Conservation (phyloP, 1,140 invertebrate species). For the Scaptodrosophila lebanonensis region DNA sequence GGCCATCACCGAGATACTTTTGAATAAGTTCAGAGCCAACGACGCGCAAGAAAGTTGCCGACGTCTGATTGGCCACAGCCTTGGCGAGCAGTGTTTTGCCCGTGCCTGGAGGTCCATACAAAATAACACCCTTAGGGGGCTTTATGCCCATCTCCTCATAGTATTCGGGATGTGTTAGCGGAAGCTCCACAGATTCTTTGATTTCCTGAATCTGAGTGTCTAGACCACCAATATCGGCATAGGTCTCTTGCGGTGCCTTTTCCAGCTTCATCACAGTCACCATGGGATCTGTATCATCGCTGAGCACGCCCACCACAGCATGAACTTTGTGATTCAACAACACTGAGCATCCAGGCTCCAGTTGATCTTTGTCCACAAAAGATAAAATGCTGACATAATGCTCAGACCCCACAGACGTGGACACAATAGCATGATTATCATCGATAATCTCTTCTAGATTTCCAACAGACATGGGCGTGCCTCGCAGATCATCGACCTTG, state of each 20-base stretch:
- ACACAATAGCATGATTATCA: slow-evolving; percentile 99
- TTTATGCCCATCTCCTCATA: slow-evolving; percentile 99
- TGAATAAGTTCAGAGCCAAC: slow-evolving; percentile 99
- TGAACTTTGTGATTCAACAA: slow-evolving; percentile 99
- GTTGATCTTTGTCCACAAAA: slow-evolving; percentile 99
- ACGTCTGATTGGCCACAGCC: slow-evolving; percentile 99
- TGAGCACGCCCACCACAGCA: slow-evolving; percentile 98
- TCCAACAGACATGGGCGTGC: slow-evolving; percentile 99
- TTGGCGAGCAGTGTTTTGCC: slow-evolving; percentile 99
- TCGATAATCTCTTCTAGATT: slow-evolving; percentile 99
- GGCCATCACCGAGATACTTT: slow-evolving; percentile 97
- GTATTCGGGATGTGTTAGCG: slow-evolving; percentile 99
- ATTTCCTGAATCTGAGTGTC: slow-evolving; percentile 99
- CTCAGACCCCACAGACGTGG: slow-evolving; percentile 99
- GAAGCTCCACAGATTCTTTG: slow-evolving; percentile 99
- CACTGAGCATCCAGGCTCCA: slow-evolving; percentile 99
- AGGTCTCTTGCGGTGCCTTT: slow-evolving; percentile 99
- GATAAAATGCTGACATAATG: slow-evolving; percentile 99
- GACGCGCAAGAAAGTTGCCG: slow-evolving; percentile 98
- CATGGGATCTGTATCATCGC: slow-evolving; percentile 99
- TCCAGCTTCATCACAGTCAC: slow-evolving; percentile 99
- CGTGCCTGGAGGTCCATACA: slow-evolving; percentile 98
- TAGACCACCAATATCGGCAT: slow-evolving; percentile 99
- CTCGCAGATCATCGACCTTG: slow-evolving; percentile 98
- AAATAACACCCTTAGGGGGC: slow-evolving; percentile 99